A percentile compares a stretch with the other conserved stretches of the same genome.
Evolutionary conservation across 1,140 invertebrate genomes (phyloP).

Genomic region (Meloidogyne hapla): DNA sequence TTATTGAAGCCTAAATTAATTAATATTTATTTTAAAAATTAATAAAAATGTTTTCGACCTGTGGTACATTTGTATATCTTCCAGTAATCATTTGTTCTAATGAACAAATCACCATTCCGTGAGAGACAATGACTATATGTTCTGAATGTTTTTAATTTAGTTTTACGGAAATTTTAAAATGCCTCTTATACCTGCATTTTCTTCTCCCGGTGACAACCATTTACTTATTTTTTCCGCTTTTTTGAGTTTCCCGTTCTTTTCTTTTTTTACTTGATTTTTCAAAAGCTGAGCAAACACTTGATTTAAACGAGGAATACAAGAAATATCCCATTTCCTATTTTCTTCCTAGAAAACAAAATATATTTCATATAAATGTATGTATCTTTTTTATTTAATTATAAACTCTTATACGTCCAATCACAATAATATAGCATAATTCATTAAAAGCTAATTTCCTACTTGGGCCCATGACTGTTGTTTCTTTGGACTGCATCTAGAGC

Average conservation of each 20-base stretch:
- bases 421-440: too few species aligned
- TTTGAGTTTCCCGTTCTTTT: background rate
- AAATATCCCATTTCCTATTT: background rate
- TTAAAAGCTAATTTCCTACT: too few species aligned
- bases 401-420: too few species aligned
- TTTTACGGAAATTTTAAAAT: too few species aligned
- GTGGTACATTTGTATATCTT: background rate
- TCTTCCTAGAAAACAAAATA: background rate
- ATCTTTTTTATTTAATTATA: constrained; percentile 1
- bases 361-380: background rate
- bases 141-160: too few species aligned
- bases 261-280: background rate
- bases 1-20: background rate
- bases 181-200: constrained; percentile 7
- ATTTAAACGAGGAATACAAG: background rate
- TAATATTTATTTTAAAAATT: background rate
- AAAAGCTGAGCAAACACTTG: background rate
- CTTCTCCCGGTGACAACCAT: background rate
- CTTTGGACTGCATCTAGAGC: too few species aligned
- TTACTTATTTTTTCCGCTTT: background rate
- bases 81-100: background rate
- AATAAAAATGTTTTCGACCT: background rate
- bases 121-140: constrained; percentile 2
- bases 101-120: background rate
- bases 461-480: too few species aligned